Percentiles rank a stretch among this genome's conserved stretches.
phyloP scores from a whole-genome alignment of 2,888 invertebrate genomes.

The Ochropacha duplaris region DNA sequence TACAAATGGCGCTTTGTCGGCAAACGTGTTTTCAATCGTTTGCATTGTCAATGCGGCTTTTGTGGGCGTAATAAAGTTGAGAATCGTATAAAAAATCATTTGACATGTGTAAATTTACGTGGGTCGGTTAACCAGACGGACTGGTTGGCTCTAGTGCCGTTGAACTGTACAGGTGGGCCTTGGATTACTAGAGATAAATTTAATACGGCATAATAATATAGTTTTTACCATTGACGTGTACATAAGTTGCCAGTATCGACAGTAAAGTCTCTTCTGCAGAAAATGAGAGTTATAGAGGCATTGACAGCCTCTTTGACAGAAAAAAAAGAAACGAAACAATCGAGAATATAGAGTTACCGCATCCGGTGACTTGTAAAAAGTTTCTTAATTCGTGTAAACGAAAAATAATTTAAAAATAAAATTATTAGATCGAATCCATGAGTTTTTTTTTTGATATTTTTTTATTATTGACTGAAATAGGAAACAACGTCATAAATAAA shows the following conservation, averaged over 20 bases:
- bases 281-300: constrained; percentile 41
- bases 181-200: constrained; percentile 77
- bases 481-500: no score
- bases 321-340: no score
- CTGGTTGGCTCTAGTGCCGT: constrained; percentile 74
- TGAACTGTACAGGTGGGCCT: constrained; percentile 78
- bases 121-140: constrained; percentile 71
- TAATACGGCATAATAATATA: constrained; percentile 75
- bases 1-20: constrained; percentile 69
- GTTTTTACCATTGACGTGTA: constrained; percentile 49
- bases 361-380: no score
- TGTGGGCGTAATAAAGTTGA: constrained; percentile 50
- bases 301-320: no score
- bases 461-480: no score
- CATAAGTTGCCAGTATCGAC: background rate
- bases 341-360: no score
- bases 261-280: constrained; percentile 30
- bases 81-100: constrained; percentile 53
- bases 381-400: no score
- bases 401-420: no score
- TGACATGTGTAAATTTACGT: constrained; percentile 66
- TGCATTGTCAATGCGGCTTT: constrained; percentile 42
- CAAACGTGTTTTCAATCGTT: constrained; percentile 48
- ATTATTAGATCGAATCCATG: no score
- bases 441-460: no score